phyloP scores from a whole-genome alignment of 2,797 vertebrate species.

The Natrix natrix region DNA sequence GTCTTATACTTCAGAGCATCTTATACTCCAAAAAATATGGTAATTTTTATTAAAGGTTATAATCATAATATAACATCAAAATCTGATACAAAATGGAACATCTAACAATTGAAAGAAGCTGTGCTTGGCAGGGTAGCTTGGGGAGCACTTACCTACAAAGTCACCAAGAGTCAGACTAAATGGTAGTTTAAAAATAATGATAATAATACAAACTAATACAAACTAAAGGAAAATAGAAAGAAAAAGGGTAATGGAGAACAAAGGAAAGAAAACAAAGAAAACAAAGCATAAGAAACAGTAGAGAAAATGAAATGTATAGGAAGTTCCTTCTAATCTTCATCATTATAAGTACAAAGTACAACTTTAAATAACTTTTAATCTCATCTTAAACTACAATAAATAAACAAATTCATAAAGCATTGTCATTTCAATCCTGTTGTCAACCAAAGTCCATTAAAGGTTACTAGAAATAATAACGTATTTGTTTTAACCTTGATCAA shows the following conservation, averaged over 20 bases:
- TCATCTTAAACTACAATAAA: not conserved
- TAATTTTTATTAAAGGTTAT: not conserved
- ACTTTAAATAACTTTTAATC: not conserved
- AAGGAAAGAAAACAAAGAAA: not conserved
- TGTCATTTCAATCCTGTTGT: not conserved
- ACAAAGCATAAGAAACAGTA: not conserved
- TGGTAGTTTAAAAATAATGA: not conserved
- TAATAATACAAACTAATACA: not conserved
- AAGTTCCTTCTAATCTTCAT: not conserved
- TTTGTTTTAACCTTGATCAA: not conserved
- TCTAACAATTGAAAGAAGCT: not conserved
- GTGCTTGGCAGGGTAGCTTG: not conserved
- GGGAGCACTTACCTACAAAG: not conserved
- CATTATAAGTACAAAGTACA: not conserved
- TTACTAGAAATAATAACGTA: not conserved
- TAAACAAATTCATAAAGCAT: not conserved
- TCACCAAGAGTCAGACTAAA: not conserved
- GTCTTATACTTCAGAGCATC: too few relatives aligned
- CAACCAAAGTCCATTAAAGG: not conserved
- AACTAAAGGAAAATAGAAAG: not conserved
- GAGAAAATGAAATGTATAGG: not conserved
- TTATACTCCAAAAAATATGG: too few relatives aligned
- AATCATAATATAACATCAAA: not conserved
- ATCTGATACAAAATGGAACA: not conserved
- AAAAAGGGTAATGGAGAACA: not conserved